Evolutionary conservation across 2,113 vertebrate species (phyloP), one percentile per base, ranked within the genome.

Genomic region (Crotalus tigris): DNA sequence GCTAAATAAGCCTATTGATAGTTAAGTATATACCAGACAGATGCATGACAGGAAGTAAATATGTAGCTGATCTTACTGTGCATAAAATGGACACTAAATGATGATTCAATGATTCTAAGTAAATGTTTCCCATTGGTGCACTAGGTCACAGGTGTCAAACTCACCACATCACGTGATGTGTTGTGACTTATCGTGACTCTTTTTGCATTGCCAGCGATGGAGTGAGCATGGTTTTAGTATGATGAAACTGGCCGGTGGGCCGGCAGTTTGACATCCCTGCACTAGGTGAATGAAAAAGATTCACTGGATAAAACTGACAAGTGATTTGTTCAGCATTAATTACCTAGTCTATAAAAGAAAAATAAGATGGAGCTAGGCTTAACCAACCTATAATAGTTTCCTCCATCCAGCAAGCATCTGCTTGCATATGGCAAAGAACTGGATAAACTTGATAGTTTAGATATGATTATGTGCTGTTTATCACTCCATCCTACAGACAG

Each of bases 21-120:
- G 33, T 26, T 59, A 81, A 21, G 26, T 0, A 86, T 54, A 44
- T 19, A 21, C 87, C 91, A 96, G 94, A 95, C 89, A 93, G 29
- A 13, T 26, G 13, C 0, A 1, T 26, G 85, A 12, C 58, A 4
- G 0, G n/a, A 53, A 75, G 46, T 93, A 75, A 91, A 49, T 89
- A 57, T 93, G 95, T 54, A n/a, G 5, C 15, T 39, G 58, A 57
- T 93, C 2, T 93, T 29, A 85, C 90, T 90, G 58, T 12, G 21
- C 0, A 5, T 21, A 55, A 0, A 12, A 61, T 23, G 13, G 33
- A 10, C 13, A 55, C 21, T 46, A 59, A 88, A 57, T 87, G 58
- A 55, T 86, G 46, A 49, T 86, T 24, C 46, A 23, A 44, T 44
- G 8, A 85, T 44, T 85, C 33, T 85, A 39, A 39, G 33, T 46